A percentile compares a stretch with the other conserved stretches of the same genome.
Conservation (phyloP, 1,140 invertebrate genomes). For the Cryptotermes secundus region DNA sequence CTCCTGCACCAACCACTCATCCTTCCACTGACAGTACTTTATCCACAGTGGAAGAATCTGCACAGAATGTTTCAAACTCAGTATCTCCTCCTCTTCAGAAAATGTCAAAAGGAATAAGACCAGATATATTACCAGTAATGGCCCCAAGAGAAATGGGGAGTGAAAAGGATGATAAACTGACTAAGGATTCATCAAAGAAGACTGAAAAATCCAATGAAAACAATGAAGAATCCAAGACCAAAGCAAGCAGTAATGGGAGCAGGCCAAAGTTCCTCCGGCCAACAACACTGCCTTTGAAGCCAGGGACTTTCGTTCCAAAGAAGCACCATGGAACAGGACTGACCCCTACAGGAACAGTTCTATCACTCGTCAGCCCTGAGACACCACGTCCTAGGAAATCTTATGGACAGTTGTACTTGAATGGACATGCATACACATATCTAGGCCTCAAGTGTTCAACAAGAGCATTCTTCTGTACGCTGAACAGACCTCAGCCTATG, state of each 20-base stretch:
- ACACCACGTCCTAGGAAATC: constrained; percentile 84
- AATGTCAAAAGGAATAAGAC: background rate
- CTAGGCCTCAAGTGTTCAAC: constrained; percentile 88
- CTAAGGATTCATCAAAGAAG: background rate
- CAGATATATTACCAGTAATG: background rate
- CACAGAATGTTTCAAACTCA: background rate
- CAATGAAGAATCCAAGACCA: background rate
- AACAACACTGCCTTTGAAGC: constrained; percentile 76
- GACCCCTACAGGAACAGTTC: constrained; percentile 71
- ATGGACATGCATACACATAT: constrained; percentile 91
- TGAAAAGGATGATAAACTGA: background rate
- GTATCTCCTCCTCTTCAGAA: background rate
- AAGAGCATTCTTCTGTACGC: constrained; percentile 86
- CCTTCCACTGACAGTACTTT: background rate
- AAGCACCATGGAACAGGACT: constrained; percentile 66
- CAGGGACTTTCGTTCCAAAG: constrained; percentile 75
- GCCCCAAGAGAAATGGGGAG: background rate
- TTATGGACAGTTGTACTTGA: constrained; percentile 83
- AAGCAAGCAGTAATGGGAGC: constrained; percentile 30
- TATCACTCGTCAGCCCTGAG: constrained; percentile 82
- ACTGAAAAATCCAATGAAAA: background rate
- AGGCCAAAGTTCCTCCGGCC: constrained; percentile 67
- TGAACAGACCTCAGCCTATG: constrained; percentile 91
- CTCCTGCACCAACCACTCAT: background rate
- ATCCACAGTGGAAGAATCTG: background rate